phyloP scores from a whole-genome alignment of 2,113 vertebrate species.

The Halichoerus grypus region DNA sequence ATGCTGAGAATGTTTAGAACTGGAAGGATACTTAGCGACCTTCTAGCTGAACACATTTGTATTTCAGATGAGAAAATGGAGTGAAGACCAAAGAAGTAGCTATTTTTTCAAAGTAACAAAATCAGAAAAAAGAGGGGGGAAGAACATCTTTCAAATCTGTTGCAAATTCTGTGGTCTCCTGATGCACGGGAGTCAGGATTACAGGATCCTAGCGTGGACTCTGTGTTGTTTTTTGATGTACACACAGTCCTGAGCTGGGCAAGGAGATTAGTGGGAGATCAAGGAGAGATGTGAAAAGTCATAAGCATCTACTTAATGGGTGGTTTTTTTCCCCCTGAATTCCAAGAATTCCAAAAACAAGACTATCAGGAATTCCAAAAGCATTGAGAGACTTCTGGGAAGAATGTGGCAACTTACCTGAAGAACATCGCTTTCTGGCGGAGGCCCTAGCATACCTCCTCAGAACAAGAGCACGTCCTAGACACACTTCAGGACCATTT shows the following conservation, averaged over 20 bases:
- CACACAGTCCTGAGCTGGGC: not conserved
- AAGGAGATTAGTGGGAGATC: not conserved
- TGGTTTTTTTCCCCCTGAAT: not conserved
- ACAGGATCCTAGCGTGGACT: not conserved
- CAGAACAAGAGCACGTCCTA: not conserved
- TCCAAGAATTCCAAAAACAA: not conserved
- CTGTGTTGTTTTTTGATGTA: not conserved
- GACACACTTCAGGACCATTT: not conserved
- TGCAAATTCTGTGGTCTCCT: not conserved
- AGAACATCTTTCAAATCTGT: not conserved
- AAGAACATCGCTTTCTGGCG: not conserved
- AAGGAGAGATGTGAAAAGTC: not conserved
- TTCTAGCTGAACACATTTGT: not conserved
- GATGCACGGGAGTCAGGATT: not conserved
- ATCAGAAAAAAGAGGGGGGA: not conserved
- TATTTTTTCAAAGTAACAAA: conserved; percentile 3
- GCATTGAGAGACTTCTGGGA: not conserved
- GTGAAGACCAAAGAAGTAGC: conserved; percentile 1
- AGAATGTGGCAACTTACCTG: not conserved
- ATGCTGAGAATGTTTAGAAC: not conserved
- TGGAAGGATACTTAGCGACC: not conserved
- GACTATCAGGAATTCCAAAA: conserved; percentile 40
- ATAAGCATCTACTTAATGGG: not conserved
- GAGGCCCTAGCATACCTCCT: not conserved
- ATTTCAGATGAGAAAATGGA: conserved; percentile 43